Conservation (phyloP, 2,888 invertebrate genomes). For the Drosophila ustulata region DNA sequence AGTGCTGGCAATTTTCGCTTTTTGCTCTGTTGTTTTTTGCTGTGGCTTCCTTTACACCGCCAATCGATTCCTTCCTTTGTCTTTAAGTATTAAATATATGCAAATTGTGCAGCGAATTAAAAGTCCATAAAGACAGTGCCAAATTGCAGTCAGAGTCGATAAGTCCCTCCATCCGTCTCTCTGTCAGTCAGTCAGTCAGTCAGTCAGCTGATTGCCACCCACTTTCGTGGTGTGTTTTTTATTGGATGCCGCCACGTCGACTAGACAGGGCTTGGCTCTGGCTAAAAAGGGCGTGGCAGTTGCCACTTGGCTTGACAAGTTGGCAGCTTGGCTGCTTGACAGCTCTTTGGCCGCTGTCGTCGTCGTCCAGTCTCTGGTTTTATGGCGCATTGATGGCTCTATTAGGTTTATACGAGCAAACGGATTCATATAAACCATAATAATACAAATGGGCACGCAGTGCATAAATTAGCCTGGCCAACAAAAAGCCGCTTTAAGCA, state of each 20-base stretch:
- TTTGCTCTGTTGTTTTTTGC: constrained; percentile 21
- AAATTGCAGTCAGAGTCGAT: constrained; percentile 38
- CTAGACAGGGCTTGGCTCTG: constrained; percentile 66
- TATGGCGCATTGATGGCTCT: constrained; percentile 73
- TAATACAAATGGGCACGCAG: constrained; percentile 61
- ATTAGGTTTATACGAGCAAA: constrained; percentile 72
- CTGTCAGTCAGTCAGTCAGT: constrained; percentile 27
- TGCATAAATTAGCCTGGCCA: constrained; percentile 66
- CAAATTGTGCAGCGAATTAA: constrained; percentile 62
- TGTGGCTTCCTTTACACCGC: constrained; percentile 67
- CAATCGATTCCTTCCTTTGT: constrained; percentile 60
- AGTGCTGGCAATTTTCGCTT: constrained; percentile 78
- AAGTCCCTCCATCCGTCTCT: neutral
- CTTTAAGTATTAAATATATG: constrained; percentile 54
- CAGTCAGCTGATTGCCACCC: constrained; percentile 60
- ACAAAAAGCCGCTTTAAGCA: constrained; percentile 43
- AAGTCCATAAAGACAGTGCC: constrained; percentile 55
- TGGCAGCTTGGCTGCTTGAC: constrained; percentile 32
- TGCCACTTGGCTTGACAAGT: constrained; percentile 43
- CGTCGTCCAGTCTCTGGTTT: constrained; percentile 50
- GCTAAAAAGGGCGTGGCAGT: constrained; percentile 48
- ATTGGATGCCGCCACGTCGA: constrained; percentile 57
- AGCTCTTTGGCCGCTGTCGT: constrained; percentile 12
- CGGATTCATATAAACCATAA: constrained; percentile 71
- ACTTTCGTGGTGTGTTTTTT: constrained; percentile 32